phyloP scores from a whole-genome alignment of 2,888 invertebrate genomes.

The Rhagium mordax region DNA sequence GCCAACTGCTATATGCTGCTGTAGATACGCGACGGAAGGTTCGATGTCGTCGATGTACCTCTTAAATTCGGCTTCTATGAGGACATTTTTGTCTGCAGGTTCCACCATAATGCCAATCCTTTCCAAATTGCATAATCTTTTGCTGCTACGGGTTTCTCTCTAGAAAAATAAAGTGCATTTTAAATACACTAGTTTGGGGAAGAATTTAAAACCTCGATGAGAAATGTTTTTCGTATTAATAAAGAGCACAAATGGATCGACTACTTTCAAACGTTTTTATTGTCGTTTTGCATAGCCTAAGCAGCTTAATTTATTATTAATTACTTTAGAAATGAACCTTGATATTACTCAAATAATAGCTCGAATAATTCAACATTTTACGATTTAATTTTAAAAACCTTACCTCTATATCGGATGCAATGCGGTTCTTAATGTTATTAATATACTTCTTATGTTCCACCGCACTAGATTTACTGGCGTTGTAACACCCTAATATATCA shows the following conservation, averaged over 20 bases:
- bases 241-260: no score
- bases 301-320: no score
- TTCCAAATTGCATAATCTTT: conserved; percentile 49
- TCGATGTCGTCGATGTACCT: conserved; percentile 54
- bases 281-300: no score
- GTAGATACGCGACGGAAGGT: conserved; percentile 42
- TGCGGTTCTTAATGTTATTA: conserved; percentile 52
- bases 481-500: conserved; percentile 58
- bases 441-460: conserved; percentile 46
- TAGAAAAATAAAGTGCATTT: conserved; percentile 36
- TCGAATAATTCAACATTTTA: no score
- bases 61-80: conserved; percentile 48
- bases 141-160: conserved; percentile 51
- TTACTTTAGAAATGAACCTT: no score
- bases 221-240: no score
- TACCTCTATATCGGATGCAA: conserved; percentile 51
- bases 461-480: conserved; percentile 45
- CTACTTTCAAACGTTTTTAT: no score
- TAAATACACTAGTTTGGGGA: no score
- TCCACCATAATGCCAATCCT: conserved; percentile 34
- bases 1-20: neutral
- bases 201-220: no score
- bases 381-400: no score
- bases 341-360: no score
- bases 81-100: conserved; percentile 39